Conservation (phyloP, 2,888 invertebrate species). For the Ischnura elegans region DNA sequence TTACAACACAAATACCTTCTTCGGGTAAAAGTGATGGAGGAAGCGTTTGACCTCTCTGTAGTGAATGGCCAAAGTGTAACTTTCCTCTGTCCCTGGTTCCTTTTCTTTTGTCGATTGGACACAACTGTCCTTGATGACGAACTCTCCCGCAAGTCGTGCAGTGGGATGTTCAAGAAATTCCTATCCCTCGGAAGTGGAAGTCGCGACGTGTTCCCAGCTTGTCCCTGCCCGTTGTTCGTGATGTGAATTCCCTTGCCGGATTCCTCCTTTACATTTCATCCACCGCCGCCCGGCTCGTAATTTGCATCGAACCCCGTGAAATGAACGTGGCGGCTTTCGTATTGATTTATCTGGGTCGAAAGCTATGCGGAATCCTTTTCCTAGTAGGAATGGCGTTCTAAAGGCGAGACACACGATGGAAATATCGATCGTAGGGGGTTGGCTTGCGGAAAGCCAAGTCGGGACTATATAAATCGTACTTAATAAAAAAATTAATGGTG, state of each 20-base stretch:
- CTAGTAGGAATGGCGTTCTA: neutral
- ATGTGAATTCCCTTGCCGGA: constrained; percentile 30
- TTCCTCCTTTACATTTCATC: neutral
- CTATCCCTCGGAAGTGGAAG: neutral
- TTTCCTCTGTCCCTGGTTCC: neutral
- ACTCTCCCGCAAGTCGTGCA: neutral
- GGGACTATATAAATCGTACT: neutral
- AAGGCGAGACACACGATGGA: neutral
- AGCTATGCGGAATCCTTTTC: constrained; percentile 15
- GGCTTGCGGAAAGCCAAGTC: neutral
- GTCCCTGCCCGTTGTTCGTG: neutral
- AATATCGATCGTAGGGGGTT: neutral
- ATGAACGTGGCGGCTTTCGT: constrained; percentile 52
- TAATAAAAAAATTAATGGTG: no score
- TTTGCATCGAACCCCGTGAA: constrained; percentile 64
- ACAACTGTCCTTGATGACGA: neutral
- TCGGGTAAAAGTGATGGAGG: no score
- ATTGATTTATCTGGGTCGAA: constrained; percentile 49
- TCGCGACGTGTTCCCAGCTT: neutral
- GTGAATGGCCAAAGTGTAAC: neutral
- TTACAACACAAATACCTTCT: no score
- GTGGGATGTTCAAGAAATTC: neutral
- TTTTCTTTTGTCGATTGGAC: neutral
- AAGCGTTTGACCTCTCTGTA: no score
- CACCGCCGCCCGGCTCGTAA: constrained; percentile 21